These are phyloP conservation scores for Semotilus atromaculatus DNA, from an alignment of 2,797 vertebrate species.

Conservation along the genomic window DNA sequence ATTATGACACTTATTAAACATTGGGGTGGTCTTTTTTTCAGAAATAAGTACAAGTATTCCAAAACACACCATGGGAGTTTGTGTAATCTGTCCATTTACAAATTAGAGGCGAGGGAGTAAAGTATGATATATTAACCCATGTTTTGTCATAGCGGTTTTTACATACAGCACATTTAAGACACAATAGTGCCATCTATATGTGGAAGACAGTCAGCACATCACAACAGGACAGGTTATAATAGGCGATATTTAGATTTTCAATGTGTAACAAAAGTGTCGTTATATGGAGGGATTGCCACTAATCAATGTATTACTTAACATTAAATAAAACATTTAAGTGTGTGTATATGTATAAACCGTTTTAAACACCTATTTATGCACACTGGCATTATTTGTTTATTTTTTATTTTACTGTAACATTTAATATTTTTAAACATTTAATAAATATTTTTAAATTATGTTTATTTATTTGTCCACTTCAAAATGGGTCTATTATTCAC, in stretches of 20 bases:
- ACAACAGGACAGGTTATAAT: neutral
- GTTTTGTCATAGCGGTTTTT: neutral
- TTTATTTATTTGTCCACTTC: neutral
- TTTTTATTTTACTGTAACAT: neutral
- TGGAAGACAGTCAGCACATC: constrained; percentile 20
- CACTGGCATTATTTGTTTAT: no score
- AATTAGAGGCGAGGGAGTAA: neutral
- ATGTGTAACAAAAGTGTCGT: neutral
- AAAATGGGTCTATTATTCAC: neutral
- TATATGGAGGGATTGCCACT: neutral
- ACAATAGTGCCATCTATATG: constrained; percentile 52
- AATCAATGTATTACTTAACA: neutral
- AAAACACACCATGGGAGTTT: neutral
- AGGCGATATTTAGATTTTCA: neutral
- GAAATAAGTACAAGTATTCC: neutral
- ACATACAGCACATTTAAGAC: constrained; percentile 6
- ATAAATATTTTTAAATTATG: neutral
- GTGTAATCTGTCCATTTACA: neutral
- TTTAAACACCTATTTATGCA: no score
- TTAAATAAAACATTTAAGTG: neutral
- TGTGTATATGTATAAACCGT: no score
- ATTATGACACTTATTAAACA: neutral
- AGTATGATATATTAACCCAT: neutral
- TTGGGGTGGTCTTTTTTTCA: neutral
- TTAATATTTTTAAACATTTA: neutral